phyloP scores from a whole-genome alignment of 2,113 vertebrate species.

The Corvus cornix region DNA sequence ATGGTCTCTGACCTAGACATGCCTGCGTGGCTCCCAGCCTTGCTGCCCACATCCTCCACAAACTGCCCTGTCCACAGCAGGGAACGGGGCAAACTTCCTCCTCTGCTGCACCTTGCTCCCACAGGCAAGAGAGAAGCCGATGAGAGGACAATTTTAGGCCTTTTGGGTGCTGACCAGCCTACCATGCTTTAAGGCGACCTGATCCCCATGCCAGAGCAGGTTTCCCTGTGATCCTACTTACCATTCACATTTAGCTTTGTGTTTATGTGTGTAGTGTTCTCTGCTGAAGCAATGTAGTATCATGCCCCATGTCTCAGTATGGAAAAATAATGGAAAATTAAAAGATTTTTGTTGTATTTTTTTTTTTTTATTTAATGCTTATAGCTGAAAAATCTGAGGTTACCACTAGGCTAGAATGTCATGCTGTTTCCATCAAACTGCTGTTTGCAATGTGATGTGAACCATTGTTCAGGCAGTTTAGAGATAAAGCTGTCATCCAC shows the following conservation, averaged over 20 bases:
- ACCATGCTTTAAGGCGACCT: rapidly evolving
- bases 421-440: neutral
- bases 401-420: neutral
- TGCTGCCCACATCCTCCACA: neutral
- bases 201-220: neutral
- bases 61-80: rapidly evolving
- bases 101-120: neutral
- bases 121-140: neutral
- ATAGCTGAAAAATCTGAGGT: neutral
- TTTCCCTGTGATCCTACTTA: neutral
- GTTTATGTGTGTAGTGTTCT: neutral
- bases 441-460: neutral
- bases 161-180: neutral
- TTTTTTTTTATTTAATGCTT: neutral
- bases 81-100: too few species aligned
- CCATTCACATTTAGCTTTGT: neutral
- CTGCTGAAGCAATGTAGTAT: neutral
- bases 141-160: neutral
- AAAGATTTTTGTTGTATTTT: neutral
- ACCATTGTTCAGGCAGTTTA: neutral
- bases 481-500: neutral
- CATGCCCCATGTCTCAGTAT: neutral
- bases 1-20: neutral
- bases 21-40: neutral
- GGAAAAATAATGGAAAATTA: neutral